Evolutionary conservation across 2,113 vertebrate genomes (phyloP).

Genomic region (Laticauda laticaudata): DNA sequence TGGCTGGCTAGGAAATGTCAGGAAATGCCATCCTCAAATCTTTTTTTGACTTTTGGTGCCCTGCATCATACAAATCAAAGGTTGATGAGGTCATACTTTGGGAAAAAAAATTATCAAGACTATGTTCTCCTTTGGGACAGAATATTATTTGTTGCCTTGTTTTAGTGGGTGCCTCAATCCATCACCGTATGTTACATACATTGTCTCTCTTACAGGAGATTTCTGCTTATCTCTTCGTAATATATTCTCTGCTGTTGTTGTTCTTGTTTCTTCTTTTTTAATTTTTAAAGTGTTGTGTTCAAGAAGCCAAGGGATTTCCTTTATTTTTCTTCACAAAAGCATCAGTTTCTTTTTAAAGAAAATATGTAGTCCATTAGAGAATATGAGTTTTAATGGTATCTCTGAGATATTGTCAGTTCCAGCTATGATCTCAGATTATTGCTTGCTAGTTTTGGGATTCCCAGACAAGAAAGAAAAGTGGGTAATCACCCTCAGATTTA

Average conservation of each 20-base stretch:
- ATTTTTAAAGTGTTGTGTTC: conserved; percentile 59
- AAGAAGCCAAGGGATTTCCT: conserved; percentile 46
- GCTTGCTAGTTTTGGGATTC: conserved; percentile 32
- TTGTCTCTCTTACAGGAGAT: conserved; percentile 43
- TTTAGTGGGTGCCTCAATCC: conserved; percentile 66
- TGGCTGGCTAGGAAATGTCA: background rate
- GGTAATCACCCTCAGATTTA: background rate
- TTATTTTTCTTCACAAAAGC: conserved; percentile 56
- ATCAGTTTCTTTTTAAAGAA: conserved; percentile 38
- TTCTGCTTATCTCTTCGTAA: conserved; percentile 58
- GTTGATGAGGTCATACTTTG: conserved; percentile 35
- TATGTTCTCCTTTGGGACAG: conserved; percentile 30
- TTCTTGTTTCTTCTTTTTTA: conserved; percentile 26
- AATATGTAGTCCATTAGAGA: background rate
- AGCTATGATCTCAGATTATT: conserved; percentile 1
- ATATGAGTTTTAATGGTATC: conserved; percentile 20
- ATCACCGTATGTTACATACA: conserved; percentile 57
- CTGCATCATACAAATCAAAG: conserved; percentile 7
- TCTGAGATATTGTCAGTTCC: conserved; percentile 13
- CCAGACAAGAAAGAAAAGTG: conserved; percentile 12
- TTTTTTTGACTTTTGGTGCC: conserved; percentile 19
- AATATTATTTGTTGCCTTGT: conserved; percentile 62
- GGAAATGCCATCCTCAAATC: background rate
- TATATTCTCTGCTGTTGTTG: conserved; percentile 52
- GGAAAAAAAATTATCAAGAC: conserved; percentile 47